Evolutionary conservation across 1,140 invertebrate species (phyloP), one percentile per base, ranked within the genome.

Genomic region (Drosophila leontia): DNA sequence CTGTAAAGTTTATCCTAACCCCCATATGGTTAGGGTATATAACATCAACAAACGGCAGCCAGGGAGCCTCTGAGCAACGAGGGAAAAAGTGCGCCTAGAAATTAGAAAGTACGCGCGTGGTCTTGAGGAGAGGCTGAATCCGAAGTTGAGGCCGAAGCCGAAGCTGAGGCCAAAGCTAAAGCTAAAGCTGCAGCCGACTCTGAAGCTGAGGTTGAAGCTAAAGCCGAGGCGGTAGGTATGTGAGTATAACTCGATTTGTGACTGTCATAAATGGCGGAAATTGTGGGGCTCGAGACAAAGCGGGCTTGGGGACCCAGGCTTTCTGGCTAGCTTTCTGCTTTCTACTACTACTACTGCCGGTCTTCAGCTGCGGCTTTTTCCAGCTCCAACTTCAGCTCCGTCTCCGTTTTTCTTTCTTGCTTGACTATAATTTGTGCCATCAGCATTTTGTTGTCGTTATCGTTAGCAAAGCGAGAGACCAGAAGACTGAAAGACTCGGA

Each of bases 211-310:
- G 60, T 23, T 32, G 51, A 39, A 41, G 60, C 44, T 34, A 42
- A 57, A 47, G 60, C 19, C 41, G 15, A 45, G 47, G 44, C 55
- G 39, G 67, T 70, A 68, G 68, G 78, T 78, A 68, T 88, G 84
- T 81, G 85, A 78, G 84, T 90, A 88, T 90, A 90, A 90, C 86
- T 90, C 85, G 85, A 90, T 90, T 90, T 90, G 85, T 90, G 85
- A 85, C 86, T 90, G 85, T 90, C 85, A 90, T 90, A 90, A 91
- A 90, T 91, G 86, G 86, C 86, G 85, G 86, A 90, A 85, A 90
- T 90, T 90, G 85, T 85, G 86, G 85, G 82, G 79, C 85, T 79
- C 67, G 64, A 63, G 78, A 75, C 78, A 75, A 71, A 68, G 72
- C 79, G 61, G 60, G 68, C 71, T 75, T 77, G 78, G 67, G 41